Evolutionary conservation across 2,888 invertebrate species (phyloP).

Genomic region (Parnassius glacialis): DNA sequence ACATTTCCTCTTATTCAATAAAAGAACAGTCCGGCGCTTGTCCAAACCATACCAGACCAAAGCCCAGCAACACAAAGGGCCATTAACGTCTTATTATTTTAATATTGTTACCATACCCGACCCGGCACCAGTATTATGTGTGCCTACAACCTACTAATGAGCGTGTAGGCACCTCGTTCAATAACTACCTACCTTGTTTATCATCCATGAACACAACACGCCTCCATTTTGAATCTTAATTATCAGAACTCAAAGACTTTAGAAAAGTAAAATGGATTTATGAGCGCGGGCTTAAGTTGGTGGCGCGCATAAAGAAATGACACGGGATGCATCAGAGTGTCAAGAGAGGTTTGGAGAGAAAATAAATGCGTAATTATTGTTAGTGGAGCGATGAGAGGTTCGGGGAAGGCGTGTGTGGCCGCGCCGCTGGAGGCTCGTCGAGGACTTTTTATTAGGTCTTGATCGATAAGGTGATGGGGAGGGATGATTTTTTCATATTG

Average conservation of each 20-base stretch:
- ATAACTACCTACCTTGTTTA: conserved; percentile 38
- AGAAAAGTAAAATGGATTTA: conserved; percentile 11
- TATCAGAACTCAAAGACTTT: neutral
- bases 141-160: conserved; percentile 74
- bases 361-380: conserved; percentile 73
- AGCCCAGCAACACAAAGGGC: conserved; percentile 49
- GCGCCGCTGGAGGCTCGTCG: conserved; percentile 39
- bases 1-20: neutral
- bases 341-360: conserved; percentile 68
- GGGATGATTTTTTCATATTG: conserved; percentile 25
- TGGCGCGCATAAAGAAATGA: conserved; percentile 57
- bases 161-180: conserved; percentile 61
- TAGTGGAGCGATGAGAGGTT: conserved; percentile 57
- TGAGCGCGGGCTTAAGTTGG: conserved; percentile 38
- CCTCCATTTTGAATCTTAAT: conserved; percentile 41
- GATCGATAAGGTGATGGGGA: conserved; percentile 35
- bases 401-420: conserved; percentile 53
- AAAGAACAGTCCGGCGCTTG: neutral
- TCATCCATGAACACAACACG: conserved; percentile 20
- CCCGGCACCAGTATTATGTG: conserved; percentile 52
- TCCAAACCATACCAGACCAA: neutral
- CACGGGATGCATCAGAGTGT: conserved; percentile 70
- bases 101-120: conserved; percentile 72
- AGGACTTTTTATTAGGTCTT: conserved; percentile 56
- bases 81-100: conserved; percentile 74